phyloP scores from a whole-genome alignment of 2,113 vertebrate genomes.

The Echinops telfairi region DNA sequence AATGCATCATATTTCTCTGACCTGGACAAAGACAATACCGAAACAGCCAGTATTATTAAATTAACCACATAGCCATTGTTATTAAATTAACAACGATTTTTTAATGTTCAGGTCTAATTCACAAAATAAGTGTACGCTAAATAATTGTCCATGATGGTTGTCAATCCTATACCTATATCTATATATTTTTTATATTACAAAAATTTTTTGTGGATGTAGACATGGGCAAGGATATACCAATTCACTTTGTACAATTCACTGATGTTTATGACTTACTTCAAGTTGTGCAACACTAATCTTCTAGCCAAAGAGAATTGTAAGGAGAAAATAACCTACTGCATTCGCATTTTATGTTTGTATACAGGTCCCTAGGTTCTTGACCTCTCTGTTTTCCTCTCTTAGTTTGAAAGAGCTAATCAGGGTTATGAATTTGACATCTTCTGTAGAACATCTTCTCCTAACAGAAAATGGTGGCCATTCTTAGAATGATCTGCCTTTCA shows the following conservation, averaged over 20 bases:
- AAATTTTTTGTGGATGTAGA: background rate
- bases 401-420: slow-evolving; percentile 41
- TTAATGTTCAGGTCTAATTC: slow-evolving; percentile 51
- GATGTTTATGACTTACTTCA: background rate
- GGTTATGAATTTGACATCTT: background rate
- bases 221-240: background rate
- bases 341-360: slow-evolving; percentile 49
- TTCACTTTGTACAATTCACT: background rate
- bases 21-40: slow-evolving; percentile 19
- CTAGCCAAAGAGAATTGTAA: slow-evolving; percentile 52
- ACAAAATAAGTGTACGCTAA: slow-evolving; percentile 32
- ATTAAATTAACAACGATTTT: slow-evolving; percentile 43
- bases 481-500: slow-evolving; percentile 44
- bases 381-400: slow-evolving; percentile 18
- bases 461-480: background rate
- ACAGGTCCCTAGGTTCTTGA: slow-evolving; percentile 50
- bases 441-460: background rate
- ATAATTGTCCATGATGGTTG: background rate
- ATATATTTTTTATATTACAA: too few relatives aligned
- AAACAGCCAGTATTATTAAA: background rate
- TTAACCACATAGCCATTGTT: background rate
- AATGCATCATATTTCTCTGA: background rate
- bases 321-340: slow-evolving; percentile 21
- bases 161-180: background rate
- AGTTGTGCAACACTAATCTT: background rate